phyloP scores from a whole-genome alignment of 2,888 invertebrate species.

The Himalopsyche tibetana region DNA sequence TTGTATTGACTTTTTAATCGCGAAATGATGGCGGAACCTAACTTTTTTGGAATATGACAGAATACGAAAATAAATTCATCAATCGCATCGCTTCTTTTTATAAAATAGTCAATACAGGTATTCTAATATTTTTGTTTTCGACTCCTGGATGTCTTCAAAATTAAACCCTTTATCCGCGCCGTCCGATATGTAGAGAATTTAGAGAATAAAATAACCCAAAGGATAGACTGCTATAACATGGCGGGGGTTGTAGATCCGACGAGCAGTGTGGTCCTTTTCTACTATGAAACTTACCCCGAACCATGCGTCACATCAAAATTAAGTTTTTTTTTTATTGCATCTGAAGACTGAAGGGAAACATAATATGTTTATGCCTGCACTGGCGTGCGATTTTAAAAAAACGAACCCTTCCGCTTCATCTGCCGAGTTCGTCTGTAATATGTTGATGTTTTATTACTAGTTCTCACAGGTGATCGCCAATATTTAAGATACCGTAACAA shows the following conservation, averaged over 20 bases:
- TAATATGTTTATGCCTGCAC: neutral
- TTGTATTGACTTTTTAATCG: too few relatives aligned
- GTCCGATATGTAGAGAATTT: conserved; percentile 8
- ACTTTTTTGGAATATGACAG: too few relatives aligned
- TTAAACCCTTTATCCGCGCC: conserved; percentile 34
- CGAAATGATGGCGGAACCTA: too few relatives aligned
- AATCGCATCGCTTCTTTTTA: too few relatives aligned
- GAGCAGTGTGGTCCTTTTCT: conserved; percentile 16
- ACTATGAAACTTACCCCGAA: neutral
- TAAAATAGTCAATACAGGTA: too few relatives aligned
- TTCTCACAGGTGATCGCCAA: too few relatives aligned
- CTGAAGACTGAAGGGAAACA: neutral
- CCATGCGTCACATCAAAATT: conserved; percentile 5
- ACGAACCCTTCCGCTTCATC: too few relatives aligned
- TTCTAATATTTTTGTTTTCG: too few relatives aligned
- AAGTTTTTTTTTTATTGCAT: neutral
- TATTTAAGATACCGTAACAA: too few relatives aligned
- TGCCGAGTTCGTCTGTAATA: too few relatives aligned
- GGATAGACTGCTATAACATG: neutral
- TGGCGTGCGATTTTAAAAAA: neutral
- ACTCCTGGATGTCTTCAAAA: neutral
- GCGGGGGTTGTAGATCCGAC: neutral
- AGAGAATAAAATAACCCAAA: neutral
- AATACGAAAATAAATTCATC: too few relatives aligned
- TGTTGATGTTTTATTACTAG: too few relatives aligned